Conservation (phyloP, 1,140 invertebrate genomes). For the Camponotus pennsylvanicus region DNA sequence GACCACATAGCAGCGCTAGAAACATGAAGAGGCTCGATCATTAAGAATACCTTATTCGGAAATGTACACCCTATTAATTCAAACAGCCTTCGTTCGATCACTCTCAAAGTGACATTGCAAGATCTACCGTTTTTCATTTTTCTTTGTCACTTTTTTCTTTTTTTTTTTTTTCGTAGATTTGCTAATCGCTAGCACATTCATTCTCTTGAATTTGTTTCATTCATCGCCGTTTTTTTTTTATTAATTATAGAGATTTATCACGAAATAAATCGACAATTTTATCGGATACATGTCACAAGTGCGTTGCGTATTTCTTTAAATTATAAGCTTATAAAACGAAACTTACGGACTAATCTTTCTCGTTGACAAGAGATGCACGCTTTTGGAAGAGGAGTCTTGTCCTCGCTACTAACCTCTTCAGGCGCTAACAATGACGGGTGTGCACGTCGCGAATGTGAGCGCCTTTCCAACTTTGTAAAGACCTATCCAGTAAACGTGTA, state of each 20-base stretch:
- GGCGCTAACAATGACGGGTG: conserved; percentile 63
- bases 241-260: background rate
- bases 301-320: background rate
- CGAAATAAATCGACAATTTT: conserved; percentile 1
- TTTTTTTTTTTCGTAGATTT: background rate
- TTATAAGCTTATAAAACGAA: conserved; percentile 29
- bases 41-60: conserved; percentile 84
- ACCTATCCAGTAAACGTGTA: too few species aligned
- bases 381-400: conserved; percentile 80
- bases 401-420: conserved; percentile 67
- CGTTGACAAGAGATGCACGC: conserved; percentile 75
- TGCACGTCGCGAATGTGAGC: background rate
- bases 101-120: conserved; percentile 38
- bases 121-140: background rate
- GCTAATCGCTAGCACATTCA: background rate
- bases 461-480: background rate
- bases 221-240: background rate
- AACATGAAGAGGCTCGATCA: conserved; percentile 70
- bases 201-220: background rate
- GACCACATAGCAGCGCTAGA: conserved; percentile 75
- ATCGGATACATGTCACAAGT: background rate
- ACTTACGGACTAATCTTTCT: conserved; percentile 72
- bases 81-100: conserved; percentile 43
- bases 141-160: background rate
- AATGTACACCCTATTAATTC: conserved; percentile 77